Evolutionary conservation across 1,140 invertebrate genomes (phyloP), one percentile per base, ranked within the genome.

Genomic region (Pemphigus obesinymphae): DNA sequence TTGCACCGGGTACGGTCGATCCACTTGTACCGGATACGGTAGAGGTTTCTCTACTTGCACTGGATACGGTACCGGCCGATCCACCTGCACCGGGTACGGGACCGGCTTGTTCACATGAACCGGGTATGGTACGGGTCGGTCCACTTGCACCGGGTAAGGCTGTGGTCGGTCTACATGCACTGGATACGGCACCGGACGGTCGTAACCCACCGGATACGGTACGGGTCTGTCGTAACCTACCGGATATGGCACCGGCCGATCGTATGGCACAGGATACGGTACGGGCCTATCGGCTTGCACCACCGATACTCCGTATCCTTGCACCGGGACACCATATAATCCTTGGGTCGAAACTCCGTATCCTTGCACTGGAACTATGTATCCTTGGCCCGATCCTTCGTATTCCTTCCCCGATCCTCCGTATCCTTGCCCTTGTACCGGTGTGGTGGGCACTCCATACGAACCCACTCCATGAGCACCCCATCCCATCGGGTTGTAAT

Each of bases 81-180:
- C 76, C 3, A 80, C 76, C 5, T 80, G 55, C 0, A 80, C 76
- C 13, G 76, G 76, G 15, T 80, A 80, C 17, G 76, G 76, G 8
- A 80, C 10, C 10, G 76, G 76, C 10, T 45, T 43, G 4, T 80
- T 55, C 55, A 80, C 76, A 0, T 89, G 88, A 48, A 93, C 91
- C n/a, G 90, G 91, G 88, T 93, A 92, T 61, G 92, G 92, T 84
- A 94, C 91, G 86, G 92, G 93, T 87, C 93, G 94, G 85, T 93
- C 92, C 0, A 90, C 88, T 0, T 85, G 85, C 5, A 88, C 87
- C 50, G 89, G 88, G 75, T 89, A 89, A 3, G 89, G 89, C 83
- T 88, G 87, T 0, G 86, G 84, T 13, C 89, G 85, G 61, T 88
- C 87, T 2, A 61, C 50, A 3, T 40, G 53, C n/a, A 88, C 87